Percentiles rank a stretch among this genome's conserved stretches.
These are phyloP conservation scores for Babyrousa celebensis DNA, from an alignment of 2,797 vertebrate genomes.

Conservation along the genomic window DNA sequence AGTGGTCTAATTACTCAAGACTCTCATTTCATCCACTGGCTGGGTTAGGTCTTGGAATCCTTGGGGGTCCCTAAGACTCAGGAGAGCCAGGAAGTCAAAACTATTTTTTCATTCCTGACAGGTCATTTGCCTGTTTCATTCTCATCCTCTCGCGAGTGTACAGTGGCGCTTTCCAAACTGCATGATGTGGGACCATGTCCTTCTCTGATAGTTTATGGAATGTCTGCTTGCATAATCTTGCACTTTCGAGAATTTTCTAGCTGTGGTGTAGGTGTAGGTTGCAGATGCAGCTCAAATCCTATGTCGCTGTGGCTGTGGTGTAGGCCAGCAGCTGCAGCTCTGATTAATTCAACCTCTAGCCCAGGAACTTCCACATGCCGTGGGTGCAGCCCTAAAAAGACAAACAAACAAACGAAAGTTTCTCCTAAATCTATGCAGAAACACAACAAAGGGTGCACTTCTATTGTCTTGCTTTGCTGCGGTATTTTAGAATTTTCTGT, in stretches of 20 bases:
- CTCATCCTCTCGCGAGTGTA: neutral
- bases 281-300: no score
- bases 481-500: conserved; percentile 32
- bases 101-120: neutral
- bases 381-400: no score
- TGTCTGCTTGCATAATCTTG: neutral
- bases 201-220: neutral
- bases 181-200: neutral
- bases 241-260: conserved; percentile 52
- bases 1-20: conserved; percentile 24
- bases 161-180: neutral
- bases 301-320: no score
- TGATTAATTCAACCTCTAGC: no score
- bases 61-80: neutral
- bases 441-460: neutral
- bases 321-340: no score
- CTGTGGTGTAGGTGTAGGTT: no score
- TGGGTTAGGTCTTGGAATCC: neutral
- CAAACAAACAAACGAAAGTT: neutral
- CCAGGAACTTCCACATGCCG: no score
- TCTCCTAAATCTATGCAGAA: neutral
- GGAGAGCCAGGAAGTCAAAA: neutral
- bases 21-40: conserved; percentile 25
- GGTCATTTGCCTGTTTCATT: neutral
- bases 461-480: neutral